Percentiles rank a stretch among this genome's conserved stretches.
These are phyloP conservation scores for Characodon lateralis DNA, from an alignment of 2,797 vertebrate genomes.

Conservation along the genomic window DNA sequence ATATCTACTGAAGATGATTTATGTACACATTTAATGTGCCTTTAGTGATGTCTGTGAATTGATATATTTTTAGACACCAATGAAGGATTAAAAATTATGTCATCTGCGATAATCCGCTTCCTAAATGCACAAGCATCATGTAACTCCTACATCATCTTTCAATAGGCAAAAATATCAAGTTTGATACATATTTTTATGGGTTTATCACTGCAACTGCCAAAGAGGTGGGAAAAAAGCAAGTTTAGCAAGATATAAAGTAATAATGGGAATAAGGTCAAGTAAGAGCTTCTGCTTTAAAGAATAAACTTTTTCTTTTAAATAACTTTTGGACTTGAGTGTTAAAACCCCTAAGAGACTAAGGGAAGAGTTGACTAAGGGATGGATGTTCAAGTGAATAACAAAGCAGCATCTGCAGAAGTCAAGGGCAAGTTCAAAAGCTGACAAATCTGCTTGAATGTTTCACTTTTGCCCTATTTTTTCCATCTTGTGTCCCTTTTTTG, in stretches of 20 bases:
- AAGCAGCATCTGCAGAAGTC: conserved; percentile 46
- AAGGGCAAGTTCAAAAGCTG: conserved; percentile 64
- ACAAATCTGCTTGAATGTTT: conserved; percentile 57
- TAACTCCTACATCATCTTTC: conserved; percentile 59
- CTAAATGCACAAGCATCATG: conserved; percentile 56
- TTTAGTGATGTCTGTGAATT: conserved; percentile 56
- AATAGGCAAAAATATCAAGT: conserved; percentile 62
- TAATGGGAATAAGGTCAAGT: conserved; percentile 27
- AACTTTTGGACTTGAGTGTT: conserved; percentile 32
- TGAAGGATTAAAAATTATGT: conserved; percentile 74
- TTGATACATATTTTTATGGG: conserved; percentile 47
- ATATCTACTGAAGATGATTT: conserved; percentile 20
- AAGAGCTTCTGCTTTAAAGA: conserved; percentile 28
- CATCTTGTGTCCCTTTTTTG: conserved; percentile 20
- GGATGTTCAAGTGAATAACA: conserved; percentile 9
- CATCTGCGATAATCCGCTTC: conserved; percentile 69
- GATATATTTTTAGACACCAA: conserved; percentile 64
- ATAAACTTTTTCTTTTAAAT: conserved; percentile 44
- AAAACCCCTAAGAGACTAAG: conserved; percentile 29
- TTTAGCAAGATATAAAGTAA: conserved; percentile 51
- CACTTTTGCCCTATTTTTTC: conserved; percentile 21
- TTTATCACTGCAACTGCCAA: conserved; percentile 40
- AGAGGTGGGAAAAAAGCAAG: conserved; percentile 27
- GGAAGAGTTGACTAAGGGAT: conserved; percentile 62
- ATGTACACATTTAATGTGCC: conserved; percentile 42